Base-by-base conservation (phyloP, 2,113 vertebrate species). In the Xiphophorus hellerii region DNA sequence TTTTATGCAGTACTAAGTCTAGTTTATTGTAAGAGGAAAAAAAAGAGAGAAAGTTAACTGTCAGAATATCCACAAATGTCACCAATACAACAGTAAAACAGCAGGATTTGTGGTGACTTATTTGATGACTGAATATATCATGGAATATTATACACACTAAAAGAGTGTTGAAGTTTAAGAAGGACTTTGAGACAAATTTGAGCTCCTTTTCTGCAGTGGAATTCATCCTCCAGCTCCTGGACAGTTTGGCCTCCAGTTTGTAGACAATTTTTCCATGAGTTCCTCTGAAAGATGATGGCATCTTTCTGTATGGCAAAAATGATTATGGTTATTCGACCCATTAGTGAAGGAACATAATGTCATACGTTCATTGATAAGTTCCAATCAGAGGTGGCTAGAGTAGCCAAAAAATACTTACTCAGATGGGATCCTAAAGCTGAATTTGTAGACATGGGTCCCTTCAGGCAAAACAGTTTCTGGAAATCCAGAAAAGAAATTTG, bases 231-330 rank as follows among this genome's bases (percentile, higher is more conserved):
- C 94, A 94, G 25, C 88, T 82, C 58, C 93, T 88, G 30, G 77
- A 74, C 69, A 95, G 35, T 28, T 84, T 93, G 15, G 85, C 92
- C 60, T 88, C 88, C 61, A 95, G 73, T 14, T 48, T 83, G 86
- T 95, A 95, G 39, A 90, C 80, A 22, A 95, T 83, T 48, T 82
- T 92, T 44, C 94, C 93, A 79, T 94, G 31, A 70, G 0, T 0
- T 8, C 90, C 92, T 14, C 8, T 82, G 83, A 93, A 94, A 48
- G 91, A 88, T n/a, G 93, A 81, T 3, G 94, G 94, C 82, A 93
- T 82, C 66, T 42, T 80, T 73, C 94, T 95, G 84, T 9, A 76
- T 73, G 7, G 29, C 1, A 14, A 64, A 35, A 14, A 15, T 28
- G 11, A 76, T 76, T 14, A 74, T 14, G 14, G 33, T 44, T 42